A percentile compares a stretch with the other conserved stretches of the same genome.
phyloP scores from a whole-genome alignment of 2,888 invertebrate genomes.

The Idaea straminata region DNA sequence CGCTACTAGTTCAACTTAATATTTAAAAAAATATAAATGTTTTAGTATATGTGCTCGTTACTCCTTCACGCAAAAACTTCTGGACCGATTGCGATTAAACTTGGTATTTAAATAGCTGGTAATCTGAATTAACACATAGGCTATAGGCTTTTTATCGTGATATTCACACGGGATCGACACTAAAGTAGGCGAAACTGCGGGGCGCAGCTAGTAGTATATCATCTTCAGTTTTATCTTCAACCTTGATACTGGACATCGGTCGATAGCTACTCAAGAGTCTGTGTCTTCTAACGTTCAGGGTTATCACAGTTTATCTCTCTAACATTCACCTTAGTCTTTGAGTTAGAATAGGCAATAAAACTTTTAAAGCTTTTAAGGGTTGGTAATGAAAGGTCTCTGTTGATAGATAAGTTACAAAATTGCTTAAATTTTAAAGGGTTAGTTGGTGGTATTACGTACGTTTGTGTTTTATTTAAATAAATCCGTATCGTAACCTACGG shows the following conservation, averaged over 20 bases:
- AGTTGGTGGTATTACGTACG: not conserved
- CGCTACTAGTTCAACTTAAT: too few relatives aligned
- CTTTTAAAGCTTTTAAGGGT: not conserved
- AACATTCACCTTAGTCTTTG: constrained; percentile 20
- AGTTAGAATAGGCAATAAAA: not conserved
- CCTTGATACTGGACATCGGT: constrained; percentile 7
- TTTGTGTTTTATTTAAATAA: not conserved
- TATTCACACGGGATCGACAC: too few relatives aligned
- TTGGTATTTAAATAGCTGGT: too few relatives aligned
- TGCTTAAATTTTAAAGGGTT: not conserved
- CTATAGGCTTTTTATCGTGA: too few relatives aligned
- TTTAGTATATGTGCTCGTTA: too few relatives aligned
- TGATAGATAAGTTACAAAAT: not conserved
- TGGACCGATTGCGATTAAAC: too few relatives aligned
- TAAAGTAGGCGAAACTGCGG: not conserved
- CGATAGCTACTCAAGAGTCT: constrained; percentile 6
- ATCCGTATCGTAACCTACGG: not conserved
- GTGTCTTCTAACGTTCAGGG: constrained; percentile 26
- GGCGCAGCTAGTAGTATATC: not conserved
- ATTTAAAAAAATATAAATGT: too few relatives aligned
- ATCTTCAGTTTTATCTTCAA: constrained; percentile 8
- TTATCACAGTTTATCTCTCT: constrained; percentile 44
- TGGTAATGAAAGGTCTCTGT: not conserved
- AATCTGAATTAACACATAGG: too few relatives aligned
- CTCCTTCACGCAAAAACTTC: too few relatives aligned